Evolutionary conservation across 23 tunicate species (phyloP).

Genomic region (Botrylloides violaceus): DNA sequence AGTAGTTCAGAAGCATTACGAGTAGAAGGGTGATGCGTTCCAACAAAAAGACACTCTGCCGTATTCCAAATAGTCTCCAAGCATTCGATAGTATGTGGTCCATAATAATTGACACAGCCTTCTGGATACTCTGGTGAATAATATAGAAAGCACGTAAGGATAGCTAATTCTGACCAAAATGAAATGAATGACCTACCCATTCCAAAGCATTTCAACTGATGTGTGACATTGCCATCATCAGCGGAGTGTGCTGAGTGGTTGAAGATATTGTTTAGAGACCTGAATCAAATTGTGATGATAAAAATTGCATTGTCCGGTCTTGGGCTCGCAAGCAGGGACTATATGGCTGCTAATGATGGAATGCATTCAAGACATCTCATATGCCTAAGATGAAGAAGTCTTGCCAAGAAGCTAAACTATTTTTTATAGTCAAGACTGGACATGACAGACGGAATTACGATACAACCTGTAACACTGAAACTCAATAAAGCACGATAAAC

Average conservation of each 20-base stretch:
- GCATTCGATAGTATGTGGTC: constrained; percentile 7
- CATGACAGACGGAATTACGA: no score
- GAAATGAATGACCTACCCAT: constrained; percentile 2
- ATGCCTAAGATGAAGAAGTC: no score
- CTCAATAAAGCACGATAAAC: no score
- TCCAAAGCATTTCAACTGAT: constrained; percentile 28
- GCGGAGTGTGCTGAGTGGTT: background rate
- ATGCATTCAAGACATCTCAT: no score
- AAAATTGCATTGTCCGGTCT: no score
- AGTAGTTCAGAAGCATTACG: background rate
- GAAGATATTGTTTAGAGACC: background rate
- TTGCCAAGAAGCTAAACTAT: no score
- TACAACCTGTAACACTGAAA: no score
- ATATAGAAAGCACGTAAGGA: background rate
- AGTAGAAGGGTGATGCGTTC: constrained; percentile 13
- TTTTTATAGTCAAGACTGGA: no score
- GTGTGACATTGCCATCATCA: background rate
- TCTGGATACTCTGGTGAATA: constrained; percentile 9
- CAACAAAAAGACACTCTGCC: constrained; percentile 20
- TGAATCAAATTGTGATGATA: no score
- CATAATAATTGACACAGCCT: constrained; percentile 3
- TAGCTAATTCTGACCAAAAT: background rate
- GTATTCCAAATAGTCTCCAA: constrained; percentile 6
- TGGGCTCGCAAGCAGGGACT: no score
- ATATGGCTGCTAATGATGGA: no score